These are phyloP conservation scores for Paracyprichromis sp. DNA, from an alignment of 2,113 vertebrate genomes.

Conservation along the genomic window DNA sequence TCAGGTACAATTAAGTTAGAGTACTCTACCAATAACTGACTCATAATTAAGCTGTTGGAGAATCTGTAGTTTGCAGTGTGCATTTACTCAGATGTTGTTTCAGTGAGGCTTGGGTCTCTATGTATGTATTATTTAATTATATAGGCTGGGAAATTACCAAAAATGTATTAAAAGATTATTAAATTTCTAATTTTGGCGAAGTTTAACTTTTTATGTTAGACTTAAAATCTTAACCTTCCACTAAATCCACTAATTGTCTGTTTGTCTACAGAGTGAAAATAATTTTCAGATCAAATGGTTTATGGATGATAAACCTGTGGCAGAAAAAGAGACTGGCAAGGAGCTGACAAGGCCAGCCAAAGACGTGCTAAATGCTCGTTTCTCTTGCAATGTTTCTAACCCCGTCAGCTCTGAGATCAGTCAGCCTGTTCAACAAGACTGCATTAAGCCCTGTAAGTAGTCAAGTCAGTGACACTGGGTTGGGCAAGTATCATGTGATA, in stretches of 20 bases:
- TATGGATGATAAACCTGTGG: neutral
- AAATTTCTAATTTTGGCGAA: accelerated
- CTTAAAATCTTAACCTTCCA: neutral
- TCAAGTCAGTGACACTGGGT: neutral
- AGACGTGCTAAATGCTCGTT: accelerated
- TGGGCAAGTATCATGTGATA: neutral
- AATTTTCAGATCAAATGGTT: accelerated
- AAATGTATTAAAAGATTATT: neutral
- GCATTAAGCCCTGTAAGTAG: neutral
- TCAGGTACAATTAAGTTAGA: neutral
- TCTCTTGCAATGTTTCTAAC: neutral
- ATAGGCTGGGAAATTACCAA: accelerated
- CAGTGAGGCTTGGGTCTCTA: accelerated
- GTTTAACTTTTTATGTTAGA: neutral
- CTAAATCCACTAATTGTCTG: neutral
- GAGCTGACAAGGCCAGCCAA: accelerated
- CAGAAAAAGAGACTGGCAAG: accelerated
- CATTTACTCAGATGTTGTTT: accelerated
- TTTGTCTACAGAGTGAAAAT: accelerated
- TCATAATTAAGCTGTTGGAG: accelerated
- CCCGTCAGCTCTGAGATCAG: accelerated
- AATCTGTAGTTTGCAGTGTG: accelerated
- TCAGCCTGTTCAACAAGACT: accelerated
- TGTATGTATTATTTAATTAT: neutral
- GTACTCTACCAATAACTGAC: neutral